Percentiles rank a stretch among this genome's conserved stretches.
These are phyloP conservation scores for Acleris cristana DNA, from an alignment of 2,888 invertebrate genomes.

Conservation along the genomic window DNA sequence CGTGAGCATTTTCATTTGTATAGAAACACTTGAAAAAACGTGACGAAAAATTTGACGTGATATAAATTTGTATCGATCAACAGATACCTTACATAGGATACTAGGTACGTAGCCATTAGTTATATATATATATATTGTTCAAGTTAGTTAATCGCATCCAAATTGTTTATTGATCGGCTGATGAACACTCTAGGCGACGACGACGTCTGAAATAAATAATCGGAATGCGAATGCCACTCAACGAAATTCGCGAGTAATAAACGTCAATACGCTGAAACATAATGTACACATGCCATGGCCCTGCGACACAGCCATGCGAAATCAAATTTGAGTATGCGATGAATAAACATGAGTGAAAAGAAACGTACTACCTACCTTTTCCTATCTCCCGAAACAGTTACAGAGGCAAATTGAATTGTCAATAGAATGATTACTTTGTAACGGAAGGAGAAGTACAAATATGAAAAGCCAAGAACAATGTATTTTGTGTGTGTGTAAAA, in stretches of 20 bases:
- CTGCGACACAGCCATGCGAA: constrained; percentile 28
- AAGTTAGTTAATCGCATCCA: background rate
- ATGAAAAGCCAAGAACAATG: constrained; percentile 13
- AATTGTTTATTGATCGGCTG: constrained; percentile 8
- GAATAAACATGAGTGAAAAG: constrained; percentile 35
- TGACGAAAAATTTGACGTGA: too few species aligned
- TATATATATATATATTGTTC: too few species aligned
- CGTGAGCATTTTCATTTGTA: too few species aligned
- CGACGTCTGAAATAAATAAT: constrained; percentile 5
- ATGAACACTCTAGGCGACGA: constrained; percentile 4
- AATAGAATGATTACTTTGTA: constrained; percentile 30
- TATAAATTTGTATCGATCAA: too few species aligned
- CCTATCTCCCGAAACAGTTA: constrained; percentile 23
- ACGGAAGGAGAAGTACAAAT: constrained; percentile 24
- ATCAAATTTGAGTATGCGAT: constrained; percentile 31
- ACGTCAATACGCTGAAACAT: constrained; percentile 26
- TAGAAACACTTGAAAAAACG: too few species aligned
- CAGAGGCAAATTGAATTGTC: constrained; percentile 32
- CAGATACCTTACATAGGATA: background rate
- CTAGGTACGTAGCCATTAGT: background rate
- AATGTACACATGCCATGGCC: constrained; percentile 26
- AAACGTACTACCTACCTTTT: constrained; percentile 13
- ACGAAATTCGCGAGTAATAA: constrained; percentile 30
- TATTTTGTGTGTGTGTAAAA: background rate
- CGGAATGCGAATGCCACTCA: constrained; percentile 4